Conservation (phyloP, 37 sponge, comb jelly and placozoan species). For the Halisarca cf. caerulea region DNA sequence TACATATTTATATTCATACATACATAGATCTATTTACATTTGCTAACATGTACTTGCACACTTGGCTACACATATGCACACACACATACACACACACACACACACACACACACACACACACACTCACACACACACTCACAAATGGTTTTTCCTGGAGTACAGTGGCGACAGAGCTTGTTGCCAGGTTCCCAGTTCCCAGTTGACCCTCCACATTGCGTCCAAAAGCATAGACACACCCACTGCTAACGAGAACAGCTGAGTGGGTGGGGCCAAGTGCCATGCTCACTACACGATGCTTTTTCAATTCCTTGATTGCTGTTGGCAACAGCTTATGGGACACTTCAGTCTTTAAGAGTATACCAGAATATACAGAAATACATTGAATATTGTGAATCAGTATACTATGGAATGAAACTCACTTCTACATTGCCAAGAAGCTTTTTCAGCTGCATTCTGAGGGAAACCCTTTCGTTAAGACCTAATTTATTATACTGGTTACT, state of each 20-base stretch:
- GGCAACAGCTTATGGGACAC: constrained; percentile 58
- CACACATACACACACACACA: constrained; percentile 33
- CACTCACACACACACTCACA: constrained; percentile 14
- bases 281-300: constrained; percentile 85
- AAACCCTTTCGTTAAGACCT: constrained; percentile 89
- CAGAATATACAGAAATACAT: background rate
- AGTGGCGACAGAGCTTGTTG: constrained; percentile 30
- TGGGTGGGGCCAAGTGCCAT: constrained; percentile 91
- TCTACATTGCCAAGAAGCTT: constrained; percentile 68
- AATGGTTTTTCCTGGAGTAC: constrained; percentile 48
- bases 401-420: constrained; percentile 14
- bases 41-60: background rate
- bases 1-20: background rate
- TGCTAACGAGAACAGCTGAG: constrained; percentile 64
- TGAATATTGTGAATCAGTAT: background rate
- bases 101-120: background rate
- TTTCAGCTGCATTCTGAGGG: constrained; percentile 89
- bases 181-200: constrained; percentile 70
- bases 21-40: background rate
- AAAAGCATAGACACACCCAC: constrained; percentile 78
- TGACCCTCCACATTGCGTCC: constrained; percentile 93
- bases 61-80: background rate
- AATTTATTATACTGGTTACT: constrained; percentile 94
- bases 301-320: constrained; percentile 77
- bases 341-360: constrained; percentile 34